A percentile compares a stretch with the other conserved stretches of the same genome.
phyloP scores from a whole-genome alignment of 92 coral and sea anemone genomes.

The Pocillopora grandis region DNA sequence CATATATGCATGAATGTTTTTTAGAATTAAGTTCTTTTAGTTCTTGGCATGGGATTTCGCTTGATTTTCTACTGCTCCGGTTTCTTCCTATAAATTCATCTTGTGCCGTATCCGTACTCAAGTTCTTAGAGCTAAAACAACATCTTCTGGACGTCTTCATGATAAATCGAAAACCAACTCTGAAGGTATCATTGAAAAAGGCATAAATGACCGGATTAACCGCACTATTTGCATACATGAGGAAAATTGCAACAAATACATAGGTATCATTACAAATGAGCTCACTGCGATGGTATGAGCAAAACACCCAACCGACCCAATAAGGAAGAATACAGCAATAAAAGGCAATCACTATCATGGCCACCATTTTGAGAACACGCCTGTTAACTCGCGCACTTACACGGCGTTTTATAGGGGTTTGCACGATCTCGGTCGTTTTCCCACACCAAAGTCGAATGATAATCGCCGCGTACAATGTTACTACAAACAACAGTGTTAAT shows the following conservation, averaged over 20 bases:
- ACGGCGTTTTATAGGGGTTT: slow-evolving; percentile 19
- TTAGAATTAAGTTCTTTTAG: neutral
- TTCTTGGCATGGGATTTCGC: neutral
- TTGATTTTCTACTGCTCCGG: neutral
- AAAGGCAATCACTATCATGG: slow-evolving; percentile 49
- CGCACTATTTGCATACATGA: slow-evolving; percentile 68
- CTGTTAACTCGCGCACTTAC: slow-evolving; percentile 41
- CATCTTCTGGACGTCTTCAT: neutral
- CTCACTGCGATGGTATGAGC: slow-evolving; percentile 36
- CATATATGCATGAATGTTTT: neutral
- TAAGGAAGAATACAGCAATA: slow-evolving; percentile 65
- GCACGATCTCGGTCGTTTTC: slow-evolving; percentile 56
- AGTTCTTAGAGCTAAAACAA: neutral
- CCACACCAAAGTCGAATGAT: slow-evolving; percentile 55
- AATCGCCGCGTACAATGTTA: slow-evolving; percentile 63
- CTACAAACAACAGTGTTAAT: slow-evolving; percentile 64
- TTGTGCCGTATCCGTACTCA: neutral
- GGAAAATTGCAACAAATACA: slow-evolving; percentile 53
- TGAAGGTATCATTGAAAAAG: slow-evolving; percentile 59
- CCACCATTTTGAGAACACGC: slow-evolving; percentile 65
- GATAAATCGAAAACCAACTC: slow-evolving; percentile 42
- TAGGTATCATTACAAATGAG: slow-evolving; percentile 46
- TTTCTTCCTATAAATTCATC: neutral
- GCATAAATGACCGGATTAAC: slow-evolving; percentile 65
- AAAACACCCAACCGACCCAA: slow-evolving; percentile 69